Base-by-base conservation (phyloP, 2,888 invertebrate genomes). In the Tortricodes alternella region DNA sequence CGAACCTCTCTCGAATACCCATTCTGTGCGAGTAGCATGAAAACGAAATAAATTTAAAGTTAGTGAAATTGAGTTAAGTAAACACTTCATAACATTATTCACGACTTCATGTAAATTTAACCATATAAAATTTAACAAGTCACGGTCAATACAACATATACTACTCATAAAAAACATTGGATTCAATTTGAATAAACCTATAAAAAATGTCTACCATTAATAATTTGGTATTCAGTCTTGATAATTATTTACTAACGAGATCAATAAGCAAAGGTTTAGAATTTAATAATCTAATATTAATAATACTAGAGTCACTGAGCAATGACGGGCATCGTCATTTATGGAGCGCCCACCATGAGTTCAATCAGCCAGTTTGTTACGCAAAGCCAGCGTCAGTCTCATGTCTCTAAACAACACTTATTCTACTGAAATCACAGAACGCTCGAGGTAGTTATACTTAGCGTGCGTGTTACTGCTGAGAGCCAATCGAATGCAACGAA, bases 11-110 rank as follows among this genome's bases (percentile, higher is more conserved):
- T 83, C 80, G 83, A 79, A 71, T 83, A 85, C 74, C 83, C 88
- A 73, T 86, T 83, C 88, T 89, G 80, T 86, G 77, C 82, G 70
- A 79, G 89, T 86, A 75, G 89, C 89, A 70, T 80, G 80, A 81
- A 85, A 73, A 80, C 76, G 76, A 73, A 57, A 77, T 64, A 70
- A 76, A 76, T 79, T 77, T 77, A 44, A 76, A 46, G 38, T 49
- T 48, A 50, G 41, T 48, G 16, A 55, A 44, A 44, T 49, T 35
- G 27, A 34, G 24, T 66, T 65, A 65, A 68, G 70, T 77, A 82
- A 82, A 79, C 68, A 74, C 61, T 66, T 76, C 73, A 74, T 80
- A 85, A 82, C 66, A 78, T 70, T 63, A 71, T 74, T 75, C 70
- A 41, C 41, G 24, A 21, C 13, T 23, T 66, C 67, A 62, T 78